Evolutionary conservation across 2,797 vertebrate genomes (phyloP).

Genomic region (Cynopterus sphinx): DNA sequence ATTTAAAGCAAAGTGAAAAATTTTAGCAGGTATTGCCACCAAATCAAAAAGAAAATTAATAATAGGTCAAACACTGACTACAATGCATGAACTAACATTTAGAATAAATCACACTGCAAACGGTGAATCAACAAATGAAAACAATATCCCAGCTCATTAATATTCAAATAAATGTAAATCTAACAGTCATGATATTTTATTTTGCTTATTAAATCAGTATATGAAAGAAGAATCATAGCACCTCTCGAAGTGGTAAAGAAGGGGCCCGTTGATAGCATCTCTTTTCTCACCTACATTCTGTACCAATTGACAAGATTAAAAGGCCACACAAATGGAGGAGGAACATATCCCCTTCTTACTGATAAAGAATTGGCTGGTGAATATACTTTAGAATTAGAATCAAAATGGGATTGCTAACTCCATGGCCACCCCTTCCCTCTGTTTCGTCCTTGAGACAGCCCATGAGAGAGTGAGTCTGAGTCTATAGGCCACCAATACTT

Average conservation of each 20-base stretch:
- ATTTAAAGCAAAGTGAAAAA: not conserved
- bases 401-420: not conserved
- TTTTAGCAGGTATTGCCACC: not conserved
- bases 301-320: not conserved
- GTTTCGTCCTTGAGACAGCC: not conserved
- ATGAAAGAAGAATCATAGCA: not conserved
- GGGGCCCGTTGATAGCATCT: not conserved
- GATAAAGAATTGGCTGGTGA: not conserved
- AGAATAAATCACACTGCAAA: not conserved
- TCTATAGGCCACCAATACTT: not conserved
- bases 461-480: not conserved
- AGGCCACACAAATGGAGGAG: not conserved
- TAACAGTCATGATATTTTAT: not conserved
- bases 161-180: not conserved
- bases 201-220: not conserved
- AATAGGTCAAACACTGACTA: not conserved
- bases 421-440: not conserved
- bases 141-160: not conserved
- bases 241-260: not conserved
- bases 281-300: not conserved
- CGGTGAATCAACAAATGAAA: not conserved
- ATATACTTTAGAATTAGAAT: not conserved
- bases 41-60: not conserved
- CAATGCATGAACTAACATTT: not conserved
- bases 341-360: not conserved